Percentiles rank a stretch among this genome's conserved stretches.
Evolutionary conservation across 1,140 invertebrate genomes (phyloP).

Genomic region (Galleria mellonella): DNA sequence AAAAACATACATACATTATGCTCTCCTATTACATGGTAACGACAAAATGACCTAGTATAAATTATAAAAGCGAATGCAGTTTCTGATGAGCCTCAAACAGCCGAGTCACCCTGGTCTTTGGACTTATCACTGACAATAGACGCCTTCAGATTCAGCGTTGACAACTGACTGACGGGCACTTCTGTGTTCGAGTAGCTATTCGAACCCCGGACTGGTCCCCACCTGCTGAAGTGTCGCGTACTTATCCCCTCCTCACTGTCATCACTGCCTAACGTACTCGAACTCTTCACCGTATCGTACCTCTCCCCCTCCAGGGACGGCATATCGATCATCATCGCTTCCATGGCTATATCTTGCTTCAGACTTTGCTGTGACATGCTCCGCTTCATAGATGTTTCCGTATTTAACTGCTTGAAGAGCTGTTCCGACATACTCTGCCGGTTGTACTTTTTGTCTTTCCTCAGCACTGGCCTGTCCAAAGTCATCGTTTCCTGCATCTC

Average conservation of each 20-base stretch:
- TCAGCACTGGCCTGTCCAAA: slow-evolving; percentile 13
- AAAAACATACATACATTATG: too few species aligned
- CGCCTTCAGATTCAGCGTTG: slow-evolving; percentile 46
- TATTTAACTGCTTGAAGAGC: slow-evolving; percentile 27
- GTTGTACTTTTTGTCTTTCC: slow-evolving; percentile 29
- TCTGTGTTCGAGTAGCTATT: slow-evolving; percentile 50
- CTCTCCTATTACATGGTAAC: too few species aligned
- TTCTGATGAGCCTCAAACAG: too few species aligned
- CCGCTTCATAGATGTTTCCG: slow-evolving; percentile 27
- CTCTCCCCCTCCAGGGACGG: slow-evolving; percentile 36
- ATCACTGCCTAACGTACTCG: slow-evolving; percentile 18
- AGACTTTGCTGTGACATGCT: slow-evolving; percentile 54
- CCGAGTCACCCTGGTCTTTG: slow-evolving; percentile 17
- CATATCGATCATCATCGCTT: slow-evolving; percentile 59
- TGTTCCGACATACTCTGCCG: slow-evolving; percentile 51
- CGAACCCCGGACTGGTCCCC: slow-evolving; percentile 50
- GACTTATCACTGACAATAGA: slow-evolving; percentile 16
- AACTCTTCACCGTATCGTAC: slow-evolving; percentile 38
- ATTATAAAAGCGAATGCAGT: too few species aligned
- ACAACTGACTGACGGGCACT: slow-evolving; percentile 53
- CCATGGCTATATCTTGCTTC: slow-evolving; percentile 50
- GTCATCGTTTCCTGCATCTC: slow-evolving; percentile 27
- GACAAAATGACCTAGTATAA: too few species aligned
- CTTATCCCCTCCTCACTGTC: slow-evolving; percentile 25
- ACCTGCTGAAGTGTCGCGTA: slow-evolving; percentile 37